Conservation (phyloP, 2,113 vertebrate genomes). For the Dromiciops gliroides region DNA sequence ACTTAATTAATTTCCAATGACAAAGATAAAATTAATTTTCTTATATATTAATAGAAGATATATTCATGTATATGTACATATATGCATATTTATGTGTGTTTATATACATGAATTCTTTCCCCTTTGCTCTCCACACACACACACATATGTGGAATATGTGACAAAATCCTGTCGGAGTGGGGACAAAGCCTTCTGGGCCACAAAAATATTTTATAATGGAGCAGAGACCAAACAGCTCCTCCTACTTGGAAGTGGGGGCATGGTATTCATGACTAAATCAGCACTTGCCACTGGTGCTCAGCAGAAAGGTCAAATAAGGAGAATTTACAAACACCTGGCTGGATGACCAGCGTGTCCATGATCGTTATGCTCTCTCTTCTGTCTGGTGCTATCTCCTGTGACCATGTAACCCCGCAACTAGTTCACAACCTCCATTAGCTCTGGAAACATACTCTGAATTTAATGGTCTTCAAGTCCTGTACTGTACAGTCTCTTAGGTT, state of each 20-base stretch:
- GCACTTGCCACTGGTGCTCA: neutral
- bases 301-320: neutral
- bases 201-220: slow-evolving; percentile 6
- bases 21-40: neutral
- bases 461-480: slow-evolving; percentile 5
- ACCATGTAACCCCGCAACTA: neutral
- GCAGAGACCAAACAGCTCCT: slow-evolving; percentile 60
- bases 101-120: neutral
- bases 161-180: neutral
- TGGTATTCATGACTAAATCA: slow-evolving; percentile 18
- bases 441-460: slow-evolving; percentile 15
- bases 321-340: neutral
- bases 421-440: neutral
- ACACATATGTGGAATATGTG: slow-evolving; percentile 12
- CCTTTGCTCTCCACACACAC: neutral
- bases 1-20: neutral
- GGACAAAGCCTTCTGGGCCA: neutral
- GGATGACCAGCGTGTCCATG: neutral
- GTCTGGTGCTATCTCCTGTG: neutral
- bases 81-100: neutral
- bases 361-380: neutral
- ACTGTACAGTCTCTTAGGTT: neutral
- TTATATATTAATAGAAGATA: neutral
- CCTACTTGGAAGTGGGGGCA: slow-evolving; percentile 49
- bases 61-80: neutral